These are phyloP conservation scores for Gallinago nigripennis DNA, from an alignment of 2,797 vertebrate species.

Conservation along the genomic window DNA sequence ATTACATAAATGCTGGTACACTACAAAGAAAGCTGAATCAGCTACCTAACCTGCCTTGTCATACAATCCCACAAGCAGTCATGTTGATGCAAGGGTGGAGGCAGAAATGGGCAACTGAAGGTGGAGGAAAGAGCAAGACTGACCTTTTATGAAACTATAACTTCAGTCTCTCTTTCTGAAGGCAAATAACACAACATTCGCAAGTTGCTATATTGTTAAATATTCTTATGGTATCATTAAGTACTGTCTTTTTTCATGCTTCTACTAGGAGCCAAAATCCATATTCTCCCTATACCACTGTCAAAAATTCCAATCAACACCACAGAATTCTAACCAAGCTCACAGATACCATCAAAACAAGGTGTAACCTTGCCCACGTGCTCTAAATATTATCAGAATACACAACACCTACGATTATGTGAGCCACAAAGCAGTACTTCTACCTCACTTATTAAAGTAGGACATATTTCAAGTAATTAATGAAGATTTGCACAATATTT, in stretches of 20 bases:
- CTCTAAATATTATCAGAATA: not conserved
- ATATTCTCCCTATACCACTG: not conserved
- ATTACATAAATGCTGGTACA: not conserved
- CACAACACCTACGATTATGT: rapidly evolving
- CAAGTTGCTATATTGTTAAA: not conserved
- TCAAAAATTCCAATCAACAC: not conserved
- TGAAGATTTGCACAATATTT: not conserved
- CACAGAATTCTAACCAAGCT: not conserved
- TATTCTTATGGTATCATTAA: not conserved
- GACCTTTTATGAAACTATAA: not conserved
- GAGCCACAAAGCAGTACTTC: not conserved
- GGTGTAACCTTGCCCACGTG: not conserved
- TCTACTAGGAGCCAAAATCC: not conserved
- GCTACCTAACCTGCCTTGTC: not conserved
- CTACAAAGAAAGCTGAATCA: not conserved
- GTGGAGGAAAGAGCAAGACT: not conserved
- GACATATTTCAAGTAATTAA: not conserved
- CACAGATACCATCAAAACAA: not conserved
- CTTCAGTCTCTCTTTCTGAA: not conserved
- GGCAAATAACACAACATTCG: not conserved
- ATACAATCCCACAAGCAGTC: not conserved
- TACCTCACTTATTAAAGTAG: not conserved
- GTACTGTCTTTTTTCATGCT: not conserved
- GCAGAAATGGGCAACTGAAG: not conserved
- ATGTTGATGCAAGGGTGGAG: not conserved